These are phyloP conservation scores for Micropterix aruncella DNA, from an alignment of 2,888 invertebrate species.

Conservation along the genomic window DNA sequence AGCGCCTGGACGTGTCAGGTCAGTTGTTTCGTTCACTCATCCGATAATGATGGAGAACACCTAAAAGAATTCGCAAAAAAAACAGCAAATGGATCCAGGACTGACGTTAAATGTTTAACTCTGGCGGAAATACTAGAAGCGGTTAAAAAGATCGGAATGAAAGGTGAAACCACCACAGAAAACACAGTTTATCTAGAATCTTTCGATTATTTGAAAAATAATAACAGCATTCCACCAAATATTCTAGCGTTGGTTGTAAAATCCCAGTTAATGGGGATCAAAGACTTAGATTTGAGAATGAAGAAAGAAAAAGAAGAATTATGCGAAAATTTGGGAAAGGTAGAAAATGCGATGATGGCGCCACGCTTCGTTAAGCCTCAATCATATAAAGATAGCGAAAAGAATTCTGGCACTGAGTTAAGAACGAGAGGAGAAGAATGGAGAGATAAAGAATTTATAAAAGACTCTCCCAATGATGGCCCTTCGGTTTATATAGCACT, in stretches of 20 bases:
- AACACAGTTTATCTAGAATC: background rate
- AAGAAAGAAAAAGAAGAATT: background rate
- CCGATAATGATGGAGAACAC: background rate
- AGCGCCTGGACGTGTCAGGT: background rate
- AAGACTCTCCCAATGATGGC: background rate
- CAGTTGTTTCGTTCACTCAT: background rate
- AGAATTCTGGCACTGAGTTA: background rate
- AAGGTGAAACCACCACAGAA: background rate
- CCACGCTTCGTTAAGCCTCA: too few relatives aligned
- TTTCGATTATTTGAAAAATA: background rate
- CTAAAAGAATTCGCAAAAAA: background rate
- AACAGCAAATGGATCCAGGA: background rate
- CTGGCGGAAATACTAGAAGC: background rate
- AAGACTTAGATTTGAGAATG: background rate
- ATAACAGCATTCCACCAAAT: background rate
- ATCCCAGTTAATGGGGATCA: background rate
- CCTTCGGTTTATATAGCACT: background rate
- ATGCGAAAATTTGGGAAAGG: background rate
- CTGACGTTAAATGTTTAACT: background rate
- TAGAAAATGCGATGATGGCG: background rate
- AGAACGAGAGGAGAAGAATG: background rate
- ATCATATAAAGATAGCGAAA: too few relatives aligned
- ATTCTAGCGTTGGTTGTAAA: background rate
- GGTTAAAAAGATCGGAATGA: background rate
- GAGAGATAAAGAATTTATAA: background rate